A percentile compares a stretch with the other conserved stretches of the same genome.
Conservation (phyloP, 2,888 invertebrate genomes). For the Asteroscopus sphinx region DNA sequence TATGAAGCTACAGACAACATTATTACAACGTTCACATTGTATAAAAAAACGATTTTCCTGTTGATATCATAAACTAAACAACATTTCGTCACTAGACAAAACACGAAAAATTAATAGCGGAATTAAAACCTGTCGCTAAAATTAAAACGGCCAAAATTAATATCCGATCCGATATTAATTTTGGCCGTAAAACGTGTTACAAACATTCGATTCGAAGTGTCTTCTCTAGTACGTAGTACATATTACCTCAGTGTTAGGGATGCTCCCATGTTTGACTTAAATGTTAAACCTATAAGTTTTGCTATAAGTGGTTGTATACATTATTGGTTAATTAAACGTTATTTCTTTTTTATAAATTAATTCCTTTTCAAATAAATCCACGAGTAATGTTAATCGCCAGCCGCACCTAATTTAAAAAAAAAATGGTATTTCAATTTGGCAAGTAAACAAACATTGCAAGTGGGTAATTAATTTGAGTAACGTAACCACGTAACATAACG, state of each 20-base stretch:
- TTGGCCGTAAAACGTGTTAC: too few relatives aligned
- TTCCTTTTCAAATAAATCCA: constrained; percentile 13
- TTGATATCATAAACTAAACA: constrained; percentile 2
- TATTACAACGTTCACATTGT: constrained; percentile 3
- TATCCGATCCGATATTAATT: too few relatives aligned
- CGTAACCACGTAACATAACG: constrained; percentile 13
- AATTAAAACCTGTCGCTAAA: constrained; percentile 7
- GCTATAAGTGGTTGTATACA: too few relatives aligned
- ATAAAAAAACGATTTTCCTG: constrained; percentile 10
- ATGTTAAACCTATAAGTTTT: too few relatives aligned
- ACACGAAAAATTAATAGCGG: constrained; percentile 7
- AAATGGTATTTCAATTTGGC: constrained; percentile 37
- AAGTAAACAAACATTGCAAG: constrained; percentile 36
- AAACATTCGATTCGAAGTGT: too few relatives aligned
- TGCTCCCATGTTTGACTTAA: too few relatives aligned
- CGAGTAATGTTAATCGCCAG: constrained; percentile 2
- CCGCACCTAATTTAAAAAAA: constrained; percentile 1
- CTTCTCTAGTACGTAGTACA: too few relatives aligned
- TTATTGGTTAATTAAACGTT: too few relatives aligned
- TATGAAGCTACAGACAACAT: neutral
- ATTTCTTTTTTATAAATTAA: too few relatives aligned
- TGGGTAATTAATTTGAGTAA: constrained; percentile 40
- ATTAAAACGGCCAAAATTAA: constrained; percentile 1
- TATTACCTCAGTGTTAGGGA: too few relatives aligned
- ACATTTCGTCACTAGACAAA: constrained; percentile 21